Evolutionary conservation across 2,888 invertebrate genomes (phyloP).

Genomic region (Falcaria lacertinaria): DNA sequence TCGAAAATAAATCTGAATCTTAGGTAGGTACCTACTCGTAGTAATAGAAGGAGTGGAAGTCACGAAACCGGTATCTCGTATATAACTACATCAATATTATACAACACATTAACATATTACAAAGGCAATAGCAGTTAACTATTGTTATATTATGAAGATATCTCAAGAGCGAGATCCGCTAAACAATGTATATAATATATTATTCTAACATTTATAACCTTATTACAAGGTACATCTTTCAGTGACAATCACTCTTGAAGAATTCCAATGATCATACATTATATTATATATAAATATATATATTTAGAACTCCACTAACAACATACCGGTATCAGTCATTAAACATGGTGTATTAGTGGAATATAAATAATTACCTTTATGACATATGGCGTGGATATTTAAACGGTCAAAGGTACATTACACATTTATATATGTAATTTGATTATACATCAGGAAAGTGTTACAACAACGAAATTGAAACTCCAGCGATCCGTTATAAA

Average conservation of each 20-base stretch:
- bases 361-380: no score
- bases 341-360: no score
- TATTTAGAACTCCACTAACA: no score
- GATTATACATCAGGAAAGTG: no score
- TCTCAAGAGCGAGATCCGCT: conserved; percentile 36
- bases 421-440: neutral
- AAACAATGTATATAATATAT: conserved; percentile 27
- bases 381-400: no score
- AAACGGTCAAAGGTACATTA: neutral
- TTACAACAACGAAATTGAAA: neutral
- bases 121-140: conserved; percentile 28
- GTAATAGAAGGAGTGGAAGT: neutral
- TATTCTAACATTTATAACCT: conserved; percentile 19
- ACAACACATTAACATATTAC: neutral
- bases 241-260: neutral
- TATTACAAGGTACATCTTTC: neutral
- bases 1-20: no score
- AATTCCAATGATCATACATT: neutral
- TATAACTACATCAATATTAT: neutral
- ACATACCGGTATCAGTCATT: no score
- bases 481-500: neutral
- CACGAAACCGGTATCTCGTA: neutral
- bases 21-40: no score
- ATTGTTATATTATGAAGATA: conserved; percentile 26
- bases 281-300: no score